A percentile compares a stretch with the other conserved stretches of the same genome.
phyloP scores from a whole-genome alignment of 2,113 vertebrate genomes.

The Furnarius figulus region DNA sequence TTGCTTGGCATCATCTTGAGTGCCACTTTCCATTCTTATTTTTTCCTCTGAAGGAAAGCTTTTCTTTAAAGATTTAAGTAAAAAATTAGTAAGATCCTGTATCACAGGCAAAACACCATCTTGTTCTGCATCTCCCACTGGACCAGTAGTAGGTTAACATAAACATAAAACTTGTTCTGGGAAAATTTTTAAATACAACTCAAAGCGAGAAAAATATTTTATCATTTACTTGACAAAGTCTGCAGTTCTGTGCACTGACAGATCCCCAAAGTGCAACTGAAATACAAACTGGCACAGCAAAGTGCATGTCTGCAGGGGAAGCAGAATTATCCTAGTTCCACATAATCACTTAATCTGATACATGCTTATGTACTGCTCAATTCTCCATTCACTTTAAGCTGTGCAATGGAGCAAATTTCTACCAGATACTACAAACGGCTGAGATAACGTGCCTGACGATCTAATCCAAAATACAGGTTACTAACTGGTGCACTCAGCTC shows the following conservation, averaged over 20 bases:
- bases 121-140: not conserved
- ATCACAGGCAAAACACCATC: not conserved
- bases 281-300: not conserved
- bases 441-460: not conserved
- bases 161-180: not conserved
- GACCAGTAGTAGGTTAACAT: not conserved
- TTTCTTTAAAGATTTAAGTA: not conserved
- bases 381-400: not conserved
- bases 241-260: not conserved
- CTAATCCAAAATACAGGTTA: not conserved
- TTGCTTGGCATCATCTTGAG: not conserved
- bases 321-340: not conserved
- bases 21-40: not conserved
- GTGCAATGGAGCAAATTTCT: not conserved
- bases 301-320: not conserved
- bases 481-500: not conserved
- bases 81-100: not conserved
- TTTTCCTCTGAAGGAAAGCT: not conserved
- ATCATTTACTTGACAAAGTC: not conserved
- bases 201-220: not conserved
- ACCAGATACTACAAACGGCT: not conserved
- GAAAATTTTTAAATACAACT: not conserved
- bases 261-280: not conserved
- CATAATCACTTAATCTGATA: not conserved
- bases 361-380: not conserved